These are phyloP conservation scores for Pseudomyrmex sp. DNA, from an alignment of 1,140 invertebrate genomes.

Conservation along the genomic window DNA sequence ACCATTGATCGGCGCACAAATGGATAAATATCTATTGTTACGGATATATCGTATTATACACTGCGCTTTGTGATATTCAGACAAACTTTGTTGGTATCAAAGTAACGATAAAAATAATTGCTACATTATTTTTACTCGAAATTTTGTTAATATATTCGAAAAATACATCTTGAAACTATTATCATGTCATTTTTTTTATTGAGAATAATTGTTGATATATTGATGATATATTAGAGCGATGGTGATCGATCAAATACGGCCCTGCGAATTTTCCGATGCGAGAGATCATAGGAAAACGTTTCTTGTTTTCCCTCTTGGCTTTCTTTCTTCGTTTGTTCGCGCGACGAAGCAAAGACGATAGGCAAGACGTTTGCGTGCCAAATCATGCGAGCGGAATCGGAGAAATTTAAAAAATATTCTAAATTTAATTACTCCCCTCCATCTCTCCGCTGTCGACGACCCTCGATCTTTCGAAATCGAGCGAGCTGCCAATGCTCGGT, in stretches of 20 bases:
- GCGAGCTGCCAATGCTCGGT: slow-evolving; percentile 81
- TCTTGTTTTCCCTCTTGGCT: slow-evolving; percentile 22
- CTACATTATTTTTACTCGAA: neutral
- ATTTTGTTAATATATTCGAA: neutral
- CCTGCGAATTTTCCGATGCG: slow-evolving; percentile 32
- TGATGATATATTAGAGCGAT: neutral
- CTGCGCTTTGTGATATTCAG: neutral
- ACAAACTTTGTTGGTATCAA: neutral
- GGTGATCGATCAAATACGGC: neutral
- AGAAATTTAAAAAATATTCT: slow-evolving; percentile 86
- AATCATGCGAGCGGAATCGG: slow-evolving; percentile 84
- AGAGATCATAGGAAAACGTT: slow-evolving; percentile 51
- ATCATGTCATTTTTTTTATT: neutral
- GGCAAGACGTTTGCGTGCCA: slow-evolving; percentile 76
- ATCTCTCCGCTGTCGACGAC: slow-evolving; percentile 56
- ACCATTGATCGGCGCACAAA: neutral
- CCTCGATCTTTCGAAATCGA: slow-evolving; percentile 82
- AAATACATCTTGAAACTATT: neutral
- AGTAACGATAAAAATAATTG: neutral
- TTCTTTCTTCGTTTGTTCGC: slow-evolving; percentile 17
- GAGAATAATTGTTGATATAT: neutral
- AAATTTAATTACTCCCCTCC: slow-evolving; percentile 82
- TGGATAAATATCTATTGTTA: slow-evolving; percentile 3
- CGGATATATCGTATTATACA: neutral
- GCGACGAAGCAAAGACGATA: slow-evolving; percentile 41